A percentile compares a stretch with the other conserved stretches of the same genome.
These are phyloP conservation scores for Diarsia mendica DNA, from an alignment of 2,888 invertebrate genomes.

Conservation along the genomic window DNA sequence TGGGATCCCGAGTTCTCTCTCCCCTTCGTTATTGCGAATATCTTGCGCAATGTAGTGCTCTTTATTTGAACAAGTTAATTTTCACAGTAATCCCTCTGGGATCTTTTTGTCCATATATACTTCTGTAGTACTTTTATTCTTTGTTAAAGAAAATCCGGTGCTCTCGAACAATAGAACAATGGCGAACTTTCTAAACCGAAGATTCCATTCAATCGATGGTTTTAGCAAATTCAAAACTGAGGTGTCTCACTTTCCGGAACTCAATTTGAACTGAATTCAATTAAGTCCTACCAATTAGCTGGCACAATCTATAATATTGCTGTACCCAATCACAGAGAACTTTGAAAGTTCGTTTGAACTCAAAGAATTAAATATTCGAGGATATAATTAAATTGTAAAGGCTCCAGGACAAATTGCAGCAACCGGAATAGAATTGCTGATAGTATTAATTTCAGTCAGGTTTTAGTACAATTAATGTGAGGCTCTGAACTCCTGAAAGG, in stretches of 20 bases:
- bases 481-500: constrained; percentile 71
- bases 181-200: constrained; percentile 19
- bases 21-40: constrained; percentile 66
- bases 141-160: constrained; percentile 12
- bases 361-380: constrained; percentile 74
- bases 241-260: constrained; percentile 56
- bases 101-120: constrained; percentile 42
- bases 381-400: constrained; percentile 81
- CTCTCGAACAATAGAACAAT: constrained; percentile 2
- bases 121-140: constrained; percentile 31
- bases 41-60: constrained; percentile 64
- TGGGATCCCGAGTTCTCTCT: no score
- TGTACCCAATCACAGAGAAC: constrained; percentile 71
- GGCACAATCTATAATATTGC: constrained; percentile 74
- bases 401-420: constrained; percentile 79
- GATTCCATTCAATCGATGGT: constrained; percentile 9
- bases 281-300: constrained; percentile 76
- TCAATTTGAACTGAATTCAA: constrained; percentile 74
- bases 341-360: constrained; percentile 70
- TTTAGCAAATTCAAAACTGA: constrained; percentile 29
- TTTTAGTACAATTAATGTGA: constrained; percentile 78
- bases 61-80: constrained; percentile 72
- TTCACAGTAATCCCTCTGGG: constrained; percentile 58
- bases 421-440: constrained; percentile 71
- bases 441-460: constrained; percentile 81